Conservation (phyloP, 1,140 invertebrate species). For the Trissolcus basalis region DNA sequence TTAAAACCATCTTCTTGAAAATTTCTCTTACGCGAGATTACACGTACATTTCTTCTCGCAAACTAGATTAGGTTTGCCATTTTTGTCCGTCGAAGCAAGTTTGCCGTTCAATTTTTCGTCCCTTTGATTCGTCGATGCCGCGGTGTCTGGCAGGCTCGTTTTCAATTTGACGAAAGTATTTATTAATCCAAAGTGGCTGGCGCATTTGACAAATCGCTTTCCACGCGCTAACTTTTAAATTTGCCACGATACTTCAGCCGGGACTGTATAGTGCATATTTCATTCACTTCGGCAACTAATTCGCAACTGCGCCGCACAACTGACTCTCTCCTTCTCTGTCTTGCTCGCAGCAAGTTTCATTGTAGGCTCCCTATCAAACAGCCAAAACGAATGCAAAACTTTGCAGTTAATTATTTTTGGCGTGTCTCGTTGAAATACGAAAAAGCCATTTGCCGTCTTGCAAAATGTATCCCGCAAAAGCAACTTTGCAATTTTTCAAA, state of each 20-base stretch:
- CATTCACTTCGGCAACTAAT: constrained; percentile 14
- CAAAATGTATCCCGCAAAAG: not conserved
- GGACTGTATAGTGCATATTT: constrained; percentile 13
- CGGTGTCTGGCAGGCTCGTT: not conserved
- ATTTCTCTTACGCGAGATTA: constrained; percentile 20
- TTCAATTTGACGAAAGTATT: constrained; percentile 2
- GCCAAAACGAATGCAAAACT: constrained; percentile 29
- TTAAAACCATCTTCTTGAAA: constrained; percentile 26
- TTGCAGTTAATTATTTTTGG: constrained; percentile 15
- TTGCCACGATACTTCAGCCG: not conserved
- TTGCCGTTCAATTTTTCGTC: constrained; percentile 35
- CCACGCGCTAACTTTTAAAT: constrained; percentile 15
- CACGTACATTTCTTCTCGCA: constrained; percentile 13
- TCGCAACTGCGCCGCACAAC: not conserved
- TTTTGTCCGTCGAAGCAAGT: constrained; percentile 9
- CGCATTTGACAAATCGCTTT: constrained; percentile 4
- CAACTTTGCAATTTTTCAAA: constrained; percentile 9
- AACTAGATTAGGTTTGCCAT: constrained; percentile 26
- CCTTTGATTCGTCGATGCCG: constrained; percentile 4
- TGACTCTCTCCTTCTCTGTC: too few relatives aligned
- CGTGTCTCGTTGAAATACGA: too few relatives aligned
- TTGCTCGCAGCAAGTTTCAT: too few relatives aligned
- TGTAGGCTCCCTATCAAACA: too few relatives aligned
- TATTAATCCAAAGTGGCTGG: constrained; percentile 12
- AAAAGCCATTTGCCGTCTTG: constrained; percentile 3